Conservation (phyloP, 2,113 vertebrate species). For the Paracanthobrama guichenoti region DNA sequence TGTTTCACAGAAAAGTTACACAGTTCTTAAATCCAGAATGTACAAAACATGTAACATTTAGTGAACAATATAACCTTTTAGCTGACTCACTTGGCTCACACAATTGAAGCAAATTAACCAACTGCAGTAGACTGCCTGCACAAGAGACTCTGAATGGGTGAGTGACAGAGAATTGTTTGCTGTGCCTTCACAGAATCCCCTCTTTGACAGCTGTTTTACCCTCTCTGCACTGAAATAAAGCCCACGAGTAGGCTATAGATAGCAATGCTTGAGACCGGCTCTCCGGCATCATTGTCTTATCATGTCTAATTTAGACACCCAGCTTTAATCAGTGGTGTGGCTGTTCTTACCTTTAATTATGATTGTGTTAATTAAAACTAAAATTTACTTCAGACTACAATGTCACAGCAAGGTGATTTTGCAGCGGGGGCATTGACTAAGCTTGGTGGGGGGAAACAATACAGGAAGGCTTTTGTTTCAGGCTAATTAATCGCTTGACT, state of each 20-base stretch:
- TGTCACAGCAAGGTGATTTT: conserved; percentile 54
- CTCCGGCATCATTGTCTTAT: background rate
- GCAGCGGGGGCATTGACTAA: conserved; percentile 6
- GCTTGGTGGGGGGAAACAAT: conserved; percentile 9
- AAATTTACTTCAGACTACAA: conserved; percentile 34
- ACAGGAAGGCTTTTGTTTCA: conserved; percentile 29
- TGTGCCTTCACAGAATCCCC: conserved; percentile 45
- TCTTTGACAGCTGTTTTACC: conserved; percentile 60
- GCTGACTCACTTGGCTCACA: background rate
- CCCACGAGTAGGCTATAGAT: background rate
- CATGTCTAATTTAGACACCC: conserved; percentile 34
- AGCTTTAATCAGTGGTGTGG: conserved; percentile 31
- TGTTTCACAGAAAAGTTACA: too few species aligned
- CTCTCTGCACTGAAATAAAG: background rate
- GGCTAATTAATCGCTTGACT: conserved; percentile 18
- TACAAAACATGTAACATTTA: background rate
- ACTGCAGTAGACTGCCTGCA: conserved; percentile 23
- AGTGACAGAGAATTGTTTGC: conserved; percentile 57
- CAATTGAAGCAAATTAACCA: conserved; percentile 37
- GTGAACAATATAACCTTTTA: conserved; percentile 6
- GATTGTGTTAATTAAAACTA: conserved; percentile 32
- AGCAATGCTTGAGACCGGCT: background rate
- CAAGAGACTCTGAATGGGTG: conserved; percentile 53
- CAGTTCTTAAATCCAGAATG: background rate
- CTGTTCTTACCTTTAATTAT: conserved; percentile 46